Conservation (phyloP, 2,797 vertebrate genomes). For the Enteromius fasciolatus region DNA sequence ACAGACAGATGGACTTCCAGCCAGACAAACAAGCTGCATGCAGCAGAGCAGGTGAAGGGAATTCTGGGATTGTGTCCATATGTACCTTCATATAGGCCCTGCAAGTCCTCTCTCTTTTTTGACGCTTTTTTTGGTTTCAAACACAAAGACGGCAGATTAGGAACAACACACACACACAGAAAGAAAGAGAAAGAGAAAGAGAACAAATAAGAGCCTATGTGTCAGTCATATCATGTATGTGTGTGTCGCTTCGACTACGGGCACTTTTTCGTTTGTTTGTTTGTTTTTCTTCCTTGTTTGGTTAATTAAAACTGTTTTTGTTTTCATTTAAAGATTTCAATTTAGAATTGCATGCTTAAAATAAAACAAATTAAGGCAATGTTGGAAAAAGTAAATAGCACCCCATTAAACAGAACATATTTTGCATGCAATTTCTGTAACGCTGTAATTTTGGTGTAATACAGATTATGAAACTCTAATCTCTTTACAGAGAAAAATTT, state of each 20-base stretch:
- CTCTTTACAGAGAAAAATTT: background rate
- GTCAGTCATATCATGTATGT: constrained; percentile 43
- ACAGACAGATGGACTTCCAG: constrained; percentile 56
- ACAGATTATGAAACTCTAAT: background rate
- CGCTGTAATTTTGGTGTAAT: background rate
- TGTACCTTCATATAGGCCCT: constrained; percentile 99
- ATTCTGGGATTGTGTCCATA: constrained; percentile 73
- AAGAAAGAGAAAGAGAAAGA: constrained; percentile 51
- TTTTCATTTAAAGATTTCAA: background rate
- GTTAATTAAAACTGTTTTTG: background rate
- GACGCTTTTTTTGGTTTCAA: constrained; percentile 84
- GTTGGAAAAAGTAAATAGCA: background rate
- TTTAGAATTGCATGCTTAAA: background rate
- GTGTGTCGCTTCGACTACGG: background rate
- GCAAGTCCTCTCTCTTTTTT: constrained; percentile 99
- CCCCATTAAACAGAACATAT: background rate
- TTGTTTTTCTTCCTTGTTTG: too few relatives aligned
- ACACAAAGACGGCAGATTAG: constrained; percentile 65
- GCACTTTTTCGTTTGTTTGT: background rate
- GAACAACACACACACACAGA: constrained; percentile 59
- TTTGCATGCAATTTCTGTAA: background rate
- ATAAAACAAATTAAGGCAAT: background rate
- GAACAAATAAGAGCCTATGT: constrained; percentile 42
- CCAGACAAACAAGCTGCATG: constrained; percentile 70
- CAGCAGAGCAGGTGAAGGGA: constrained; percentile 79